A percentile compares a stretch with the other conserved stretches of the same genome.
These are phyloP conservation scores for Phocides pigmalion DNA, from an alignment of 1,140 invertebrate species.

Conservation along the genomic window DNA sequence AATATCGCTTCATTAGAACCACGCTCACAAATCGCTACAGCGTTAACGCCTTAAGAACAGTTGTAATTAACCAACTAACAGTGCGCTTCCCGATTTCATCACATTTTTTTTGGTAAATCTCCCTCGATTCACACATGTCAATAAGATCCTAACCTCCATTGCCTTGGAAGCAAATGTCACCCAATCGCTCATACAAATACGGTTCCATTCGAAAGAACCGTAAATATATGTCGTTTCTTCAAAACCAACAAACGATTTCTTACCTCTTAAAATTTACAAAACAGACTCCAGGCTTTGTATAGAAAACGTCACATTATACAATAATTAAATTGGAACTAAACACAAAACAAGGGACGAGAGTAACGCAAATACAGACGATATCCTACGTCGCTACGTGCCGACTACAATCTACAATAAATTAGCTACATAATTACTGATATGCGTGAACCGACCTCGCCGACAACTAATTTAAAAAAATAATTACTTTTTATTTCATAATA, in stretches of 20 bases:
- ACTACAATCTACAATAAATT: slow-evolving; percentile 24
- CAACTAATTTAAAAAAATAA: slow-evolving; percentile 13
- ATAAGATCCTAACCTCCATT: not conserved
- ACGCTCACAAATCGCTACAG: too few species aligned
- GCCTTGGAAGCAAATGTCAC: slow-evolving; percentile 14
- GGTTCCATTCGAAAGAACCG: not conserved
- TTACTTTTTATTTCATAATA: slow-evolving; percentile 6
- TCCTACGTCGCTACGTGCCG: not conserved
- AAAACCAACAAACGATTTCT: not conserved
- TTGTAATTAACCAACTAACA: slow-evolving; percentile 32
- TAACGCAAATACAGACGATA: slow-evolving; percentile 14
- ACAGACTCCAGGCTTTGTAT: not conserved
- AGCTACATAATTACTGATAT: slow-evolving; percentile 33
- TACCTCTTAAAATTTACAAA: not conserved
- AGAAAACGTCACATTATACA: not conserved
- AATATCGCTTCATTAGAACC: too few species aligned
- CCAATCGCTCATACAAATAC: not conserved
- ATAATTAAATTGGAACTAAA: not conserved
- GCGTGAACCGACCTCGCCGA: slow-evolving; percentile 30
- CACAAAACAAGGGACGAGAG: not conserved
- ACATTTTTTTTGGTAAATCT: slow-evolving; percentile 49
- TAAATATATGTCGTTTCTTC: not conserved
- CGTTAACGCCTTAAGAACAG: slow-evolving; percentile 5
- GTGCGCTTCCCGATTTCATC: slow-evolving; percentile 39
- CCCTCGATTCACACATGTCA: slow-evolving; percentile 41